phyloP scores from a whole-genome alignment of 2,888 invertebrate species.

The Cantharis flavilabris region DNA sequence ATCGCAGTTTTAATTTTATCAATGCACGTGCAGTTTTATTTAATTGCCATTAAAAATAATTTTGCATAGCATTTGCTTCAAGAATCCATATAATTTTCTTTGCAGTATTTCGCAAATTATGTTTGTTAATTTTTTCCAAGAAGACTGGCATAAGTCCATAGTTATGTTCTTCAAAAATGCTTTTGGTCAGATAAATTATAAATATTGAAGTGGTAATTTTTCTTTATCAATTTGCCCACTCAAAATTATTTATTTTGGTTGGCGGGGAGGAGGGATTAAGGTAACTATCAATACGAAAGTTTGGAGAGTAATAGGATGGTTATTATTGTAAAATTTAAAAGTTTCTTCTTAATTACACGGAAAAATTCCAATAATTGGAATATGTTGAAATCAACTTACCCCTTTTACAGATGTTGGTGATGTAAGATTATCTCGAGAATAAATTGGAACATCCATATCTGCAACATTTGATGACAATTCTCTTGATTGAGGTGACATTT shows the following conservation, averaged over 20 bases:
- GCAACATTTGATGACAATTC: conserved; percentile 61
- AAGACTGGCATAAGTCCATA: no score
- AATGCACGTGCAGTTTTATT: background rate
- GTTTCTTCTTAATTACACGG: background rate
- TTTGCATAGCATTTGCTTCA: background rate
- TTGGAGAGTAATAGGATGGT: no score
- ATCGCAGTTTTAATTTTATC: background rate
- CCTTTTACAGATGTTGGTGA: conserved; percentile 38
- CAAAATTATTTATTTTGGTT: no score
- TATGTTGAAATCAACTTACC: conserved; percentile 41
- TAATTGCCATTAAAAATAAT: background rate
- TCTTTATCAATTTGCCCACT: no score
- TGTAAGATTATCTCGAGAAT: conserved; percentile 51
- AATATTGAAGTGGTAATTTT: no score
- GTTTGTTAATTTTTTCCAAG: no score
- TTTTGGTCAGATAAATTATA: no score
- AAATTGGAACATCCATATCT: conserved; percentile 63
- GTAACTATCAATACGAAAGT: no score
- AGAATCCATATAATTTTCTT: background rate
- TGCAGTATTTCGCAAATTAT: no score
- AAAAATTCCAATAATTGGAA: background rate
- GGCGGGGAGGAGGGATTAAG: no score
- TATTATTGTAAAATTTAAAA: no score
- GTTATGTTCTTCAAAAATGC: no score
- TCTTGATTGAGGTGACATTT: conserved; percentile 52